phyloP scores from a whole-genome alignment of 2,113 vertebrate species.

The Planiliza haematocheilus region DNA sequence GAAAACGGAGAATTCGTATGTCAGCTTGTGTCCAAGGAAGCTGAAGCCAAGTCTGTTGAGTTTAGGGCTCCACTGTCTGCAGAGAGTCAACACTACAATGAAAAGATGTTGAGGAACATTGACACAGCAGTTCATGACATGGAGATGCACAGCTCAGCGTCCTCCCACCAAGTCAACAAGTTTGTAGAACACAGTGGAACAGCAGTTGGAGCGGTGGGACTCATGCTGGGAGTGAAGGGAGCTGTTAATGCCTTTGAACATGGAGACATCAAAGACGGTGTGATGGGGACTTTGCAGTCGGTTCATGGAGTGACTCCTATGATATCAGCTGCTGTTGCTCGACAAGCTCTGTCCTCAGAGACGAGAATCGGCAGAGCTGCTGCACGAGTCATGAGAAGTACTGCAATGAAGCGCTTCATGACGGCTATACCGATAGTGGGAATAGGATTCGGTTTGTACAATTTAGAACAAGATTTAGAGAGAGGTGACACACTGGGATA shows the following conservation, averaged over 20 bases:
- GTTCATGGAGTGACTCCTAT: slow-evolving; percentile 41
- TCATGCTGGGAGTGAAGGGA: slow-evolving; percentile 60
- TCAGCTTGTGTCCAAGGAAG: neutral
- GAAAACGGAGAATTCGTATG: slow-evolving; percentile 44
- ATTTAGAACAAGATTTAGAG: slow-evolving; percentile 9
- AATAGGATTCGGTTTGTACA: slow-evolving; percentile 60
- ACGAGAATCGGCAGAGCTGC: slow-evolving; percentile 6
- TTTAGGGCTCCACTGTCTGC: slow-evolving; percentile 26
- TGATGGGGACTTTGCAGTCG: slow-evolving; percentile 10
- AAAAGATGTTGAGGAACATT: slow-evolving; percentile 12
- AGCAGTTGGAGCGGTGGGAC: slow-evolving; percentile 24
- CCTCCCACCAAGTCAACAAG: slow-evolving; percentile 9
- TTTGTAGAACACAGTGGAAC: neutral
- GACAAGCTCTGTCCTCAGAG: slow-evolving; percentile 20
- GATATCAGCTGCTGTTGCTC: slow-evolving; percentile 25
- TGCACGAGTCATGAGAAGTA: slow-evolving; percentile 7
- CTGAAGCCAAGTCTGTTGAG: slow-evolving; percentile 18
- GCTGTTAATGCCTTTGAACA: slow-evolving; percentile 38
- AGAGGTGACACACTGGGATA: slow-evolving; percentile 33
- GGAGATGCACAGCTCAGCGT: neutral
- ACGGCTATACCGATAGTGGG: slow-evolving; percentile 26
- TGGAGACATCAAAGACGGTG: slow-evolving; percentile 37
- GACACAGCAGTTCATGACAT: slow-evolving; percentile 22
- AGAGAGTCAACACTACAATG: slow-evolving; percentile 24
- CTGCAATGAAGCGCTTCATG: slow-evolving; percentile 3